A percentile compares a stretch with the other conserved stretches of the same genome.
phyloP scores from a whole-genome alignment of 2,113 vertebrate genomes.

The Tonatia bakeri region DNA sequence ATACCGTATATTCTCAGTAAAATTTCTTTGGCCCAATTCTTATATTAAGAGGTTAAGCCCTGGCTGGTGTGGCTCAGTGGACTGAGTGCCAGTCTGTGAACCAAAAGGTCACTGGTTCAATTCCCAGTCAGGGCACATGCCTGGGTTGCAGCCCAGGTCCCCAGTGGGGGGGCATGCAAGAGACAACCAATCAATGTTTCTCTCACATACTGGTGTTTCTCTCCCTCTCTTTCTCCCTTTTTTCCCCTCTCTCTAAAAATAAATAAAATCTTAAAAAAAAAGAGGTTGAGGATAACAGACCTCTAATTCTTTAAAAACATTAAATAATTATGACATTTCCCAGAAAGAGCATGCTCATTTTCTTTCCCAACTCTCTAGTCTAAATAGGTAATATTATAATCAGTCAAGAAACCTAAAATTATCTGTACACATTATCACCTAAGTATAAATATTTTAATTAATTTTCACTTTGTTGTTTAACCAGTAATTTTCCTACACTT shows the following conservation, averaged over 20 bases:
- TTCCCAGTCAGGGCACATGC: too few species aligned
- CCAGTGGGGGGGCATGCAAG: too few species aligned
- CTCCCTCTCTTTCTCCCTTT: too few species aligned
- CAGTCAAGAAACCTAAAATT: conserved; percentile 14
- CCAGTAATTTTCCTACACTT: conserved; percentile 16
- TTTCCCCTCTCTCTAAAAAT: too few species aligned
- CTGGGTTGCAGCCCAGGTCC: too few species aligned
- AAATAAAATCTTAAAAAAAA: background rate
- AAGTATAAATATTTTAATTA: conserved; percentile 33
- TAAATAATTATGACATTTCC: background rate
- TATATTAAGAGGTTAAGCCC: background rate
- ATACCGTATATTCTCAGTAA: background rate
- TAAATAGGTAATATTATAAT: background rate
- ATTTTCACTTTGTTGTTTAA: background rate
- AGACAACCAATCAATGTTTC: too few species aligned
- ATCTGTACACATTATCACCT: background rate
- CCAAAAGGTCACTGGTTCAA: too few species aligned
- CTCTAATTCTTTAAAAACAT: conserved; percentile 27
- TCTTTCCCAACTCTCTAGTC: background rate
- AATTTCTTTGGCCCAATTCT: background rate
- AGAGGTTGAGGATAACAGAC: background rate
- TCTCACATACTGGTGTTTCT: too few species aligned
- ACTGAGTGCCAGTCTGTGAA: too few species aligned
- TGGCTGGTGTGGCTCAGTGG: too few species aligned
- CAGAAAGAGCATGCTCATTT: background rate